Conservation (phyloP, 2,888 invertebrate species). For the Cactoblastis cactorum region DNA sequence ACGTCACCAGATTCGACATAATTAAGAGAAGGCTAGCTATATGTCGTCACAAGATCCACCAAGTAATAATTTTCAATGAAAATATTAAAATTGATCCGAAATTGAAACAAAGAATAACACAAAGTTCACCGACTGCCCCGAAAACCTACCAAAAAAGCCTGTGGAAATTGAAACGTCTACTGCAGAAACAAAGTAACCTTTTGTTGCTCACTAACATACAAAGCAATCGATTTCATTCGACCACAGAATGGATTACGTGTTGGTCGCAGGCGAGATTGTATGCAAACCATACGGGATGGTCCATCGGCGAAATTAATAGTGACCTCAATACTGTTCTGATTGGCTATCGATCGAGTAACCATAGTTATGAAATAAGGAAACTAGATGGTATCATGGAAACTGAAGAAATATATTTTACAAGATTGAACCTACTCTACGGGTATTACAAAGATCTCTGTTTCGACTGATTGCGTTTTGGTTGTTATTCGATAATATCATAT, state of each 20-base stretch:
- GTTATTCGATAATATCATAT: no score
- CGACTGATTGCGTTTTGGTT: no score
- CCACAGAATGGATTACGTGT: conserved; percentile 6
- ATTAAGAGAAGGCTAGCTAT: no score
- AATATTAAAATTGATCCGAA: no score
- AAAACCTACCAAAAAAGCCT: neutral
- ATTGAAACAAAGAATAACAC: no score
- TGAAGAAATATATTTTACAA: no score
- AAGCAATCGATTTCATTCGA: neutral
- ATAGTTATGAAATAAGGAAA: neutral
- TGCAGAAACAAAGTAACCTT: neutral
- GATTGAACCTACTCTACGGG: no score
- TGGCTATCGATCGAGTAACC: neutral
- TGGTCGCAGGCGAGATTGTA: neutral
- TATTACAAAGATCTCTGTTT: no score
- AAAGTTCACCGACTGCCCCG: neutral
- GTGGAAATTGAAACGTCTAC: neutral
- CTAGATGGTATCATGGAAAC: no score
- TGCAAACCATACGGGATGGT: neutral
- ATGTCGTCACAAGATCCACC: no score
- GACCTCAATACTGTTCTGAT: conserved; percentile 8
- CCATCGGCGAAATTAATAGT: conserved; percentile 6
- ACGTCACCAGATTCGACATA: no score
- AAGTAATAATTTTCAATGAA: no score
- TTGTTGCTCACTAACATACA: neutral